Evolutionary conservation across 2,797 vertebrate species (phyloP).

Genomic region (Synaphobranchus kaupii): DNA sequence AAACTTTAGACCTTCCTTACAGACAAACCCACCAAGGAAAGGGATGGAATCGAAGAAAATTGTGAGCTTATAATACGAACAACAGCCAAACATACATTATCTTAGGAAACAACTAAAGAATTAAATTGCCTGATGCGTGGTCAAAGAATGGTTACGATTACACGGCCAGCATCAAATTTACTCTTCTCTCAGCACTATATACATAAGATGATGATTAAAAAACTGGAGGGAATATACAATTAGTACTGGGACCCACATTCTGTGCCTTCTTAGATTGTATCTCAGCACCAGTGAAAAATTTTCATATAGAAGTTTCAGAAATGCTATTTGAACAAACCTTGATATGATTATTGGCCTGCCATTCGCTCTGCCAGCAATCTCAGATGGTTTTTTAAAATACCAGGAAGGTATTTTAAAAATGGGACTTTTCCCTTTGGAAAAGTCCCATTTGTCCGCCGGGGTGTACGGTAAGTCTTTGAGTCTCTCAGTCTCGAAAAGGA

Average conservation of each 20-base stretch:
- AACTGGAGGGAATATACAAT: slow-evolving; percentile 26
- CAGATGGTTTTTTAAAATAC: not conserved
- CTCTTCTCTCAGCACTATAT: slow-evolving; percentile 27
- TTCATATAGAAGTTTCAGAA: slow-evolving; percentile 12
- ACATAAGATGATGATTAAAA: slow-evolving; percentile 1
- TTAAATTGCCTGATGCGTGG: slow-evolving; percentile 15
- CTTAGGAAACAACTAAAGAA: slow-evolving; percentile 22
- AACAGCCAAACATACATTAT: slow-evolving; percentile 20
- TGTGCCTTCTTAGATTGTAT: not conserved
- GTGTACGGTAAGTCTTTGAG: slow-evolving; percentile 5
- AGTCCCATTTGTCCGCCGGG: not conserved
- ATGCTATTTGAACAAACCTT: not conserved
- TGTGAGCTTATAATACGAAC: slow-evolving; percentile 12
- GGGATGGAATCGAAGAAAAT: not conserved
- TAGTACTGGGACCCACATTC: not conserved
- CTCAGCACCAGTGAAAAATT: not conserved
- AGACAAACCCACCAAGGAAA: slow-evolving; percentile 25
- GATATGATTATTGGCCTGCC: not conserved
- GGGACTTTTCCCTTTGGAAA: no score
- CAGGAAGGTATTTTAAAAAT: no score
- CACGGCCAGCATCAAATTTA: slow-evolving; percentile 21
- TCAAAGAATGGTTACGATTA: slow-evolving; percentile 28
- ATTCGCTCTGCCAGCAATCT: not conserved
- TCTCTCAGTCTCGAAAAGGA: not conserved
- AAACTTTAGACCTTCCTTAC: not conserved